Percentiles rank a stretch among this genome's conserved stretches.
Evolutionary conservation across 2,888 invertebrate genomes (phyloP).

Genomic region (Drosophila paracracens): DNA sequence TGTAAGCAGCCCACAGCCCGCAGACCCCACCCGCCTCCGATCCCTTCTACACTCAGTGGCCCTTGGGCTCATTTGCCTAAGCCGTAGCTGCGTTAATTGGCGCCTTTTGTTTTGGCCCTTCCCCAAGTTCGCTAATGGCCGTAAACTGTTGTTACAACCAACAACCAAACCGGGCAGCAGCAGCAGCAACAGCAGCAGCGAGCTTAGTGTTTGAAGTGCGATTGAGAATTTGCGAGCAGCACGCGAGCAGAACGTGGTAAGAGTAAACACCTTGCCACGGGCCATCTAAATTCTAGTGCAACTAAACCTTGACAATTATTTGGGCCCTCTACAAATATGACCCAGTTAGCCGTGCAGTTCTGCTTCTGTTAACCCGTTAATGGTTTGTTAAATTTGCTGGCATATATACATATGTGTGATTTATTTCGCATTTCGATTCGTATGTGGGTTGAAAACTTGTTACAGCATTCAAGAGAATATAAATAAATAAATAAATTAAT

Average conservation of each 20-base stretch:
- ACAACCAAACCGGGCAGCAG: slow-evolving; percentile 25
- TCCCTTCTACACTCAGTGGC: not conserved
- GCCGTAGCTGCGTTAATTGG: slow-evolving; percentile 76
- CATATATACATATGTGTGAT: not conserved
- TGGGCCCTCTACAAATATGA: slow-evolving; percentile 17
- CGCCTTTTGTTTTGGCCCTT: slow-evolving; percentile 65
- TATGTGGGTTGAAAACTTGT: not conserved
- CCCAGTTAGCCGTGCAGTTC: slow-evolving; percentile 2
- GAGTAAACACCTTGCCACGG: slow-evolving; percentile 46
- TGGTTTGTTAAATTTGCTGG: not conserved
- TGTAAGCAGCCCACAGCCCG: not conserved
- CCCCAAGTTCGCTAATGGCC: slow-evolving; percentile 65
- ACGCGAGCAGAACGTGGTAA: slow-evolving; percentile 14
- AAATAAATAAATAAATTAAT: no score
- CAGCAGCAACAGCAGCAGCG: not conserved
- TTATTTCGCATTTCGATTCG: not conserved
- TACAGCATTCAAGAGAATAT: not conserved
- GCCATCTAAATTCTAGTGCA: slow-evolving; percentile 14
- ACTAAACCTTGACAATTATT: slow-evolving; percentile 39
- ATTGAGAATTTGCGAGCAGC: slow-evolving; percentile 67
- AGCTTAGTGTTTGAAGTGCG: slow-evolving; percentile 60
- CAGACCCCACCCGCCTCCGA: not conserved
- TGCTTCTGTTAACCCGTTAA: not conserved
- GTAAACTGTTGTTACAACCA: slow-evolving; percentile 56
- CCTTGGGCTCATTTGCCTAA: slow-evolving; percentile 60